phyloP scores from a whole-genome alignment of 2,113 vertebrate genomes.

The Hiodon tergisus region DNA sequence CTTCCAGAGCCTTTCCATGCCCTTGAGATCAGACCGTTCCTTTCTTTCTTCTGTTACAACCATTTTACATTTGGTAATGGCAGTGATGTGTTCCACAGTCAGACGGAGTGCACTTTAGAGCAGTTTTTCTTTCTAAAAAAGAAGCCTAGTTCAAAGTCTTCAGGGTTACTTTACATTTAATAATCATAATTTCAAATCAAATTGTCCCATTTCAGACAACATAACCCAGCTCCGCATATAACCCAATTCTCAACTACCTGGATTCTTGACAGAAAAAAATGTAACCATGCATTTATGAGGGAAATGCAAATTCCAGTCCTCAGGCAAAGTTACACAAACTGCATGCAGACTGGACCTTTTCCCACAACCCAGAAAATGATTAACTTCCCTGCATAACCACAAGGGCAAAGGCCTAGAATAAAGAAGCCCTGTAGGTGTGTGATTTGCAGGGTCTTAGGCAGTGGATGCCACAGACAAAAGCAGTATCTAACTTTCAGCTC shows the following conservation, averaged over 20 bases:
- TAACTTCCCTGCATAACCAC: slow-evolving; percentile 22
- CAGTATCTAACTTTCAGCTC: neutral
- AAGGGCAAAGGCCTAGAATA: slow-evolving; percentile 21
- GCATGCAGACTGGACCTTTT: neutral
- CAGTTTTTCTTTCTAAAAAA: too few relatives aligned
- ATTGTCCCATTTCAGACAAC: too few relatives aligned
- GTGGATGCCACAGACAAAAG: slow-evolving; percentile 26
- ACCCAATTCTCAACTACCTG: too few relatives aligned
- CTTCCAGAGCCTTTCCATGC: slow-evolving; percentile 1
- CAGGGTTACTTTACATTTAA: too few relatives aligned
- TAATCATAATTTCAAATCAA: too few relatives aligned
- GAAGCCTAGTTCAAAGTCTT: too few relatives aligned
- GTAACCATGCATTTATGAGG: too few relatives aligned
- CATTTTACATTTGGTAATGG: neutral
- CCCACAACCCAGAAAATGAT: slow-evolving; percentile 32
- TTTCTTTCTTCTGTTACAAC: too few relatives aligned
- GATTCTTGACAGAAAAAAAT: too few relatives aligned
- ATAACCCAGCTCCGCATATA: too few relatives aligned
- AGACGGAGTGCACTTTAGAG: too few relatives aligned
- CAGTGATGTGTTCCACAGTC: too few relatives aligned
- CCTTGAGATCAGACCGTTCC: neutral
- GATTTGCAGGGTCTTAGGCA: slow-evolving; percentile 11
- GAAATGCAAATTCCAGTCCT: neutral
- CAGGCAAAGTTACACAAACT: neutral
- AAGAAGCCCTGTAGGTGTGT: slow-evolving; percentile 7